Conservation (phyloP, 2,888 invertebrate species). For the Drosophila nr. perissopoda region DNA sequence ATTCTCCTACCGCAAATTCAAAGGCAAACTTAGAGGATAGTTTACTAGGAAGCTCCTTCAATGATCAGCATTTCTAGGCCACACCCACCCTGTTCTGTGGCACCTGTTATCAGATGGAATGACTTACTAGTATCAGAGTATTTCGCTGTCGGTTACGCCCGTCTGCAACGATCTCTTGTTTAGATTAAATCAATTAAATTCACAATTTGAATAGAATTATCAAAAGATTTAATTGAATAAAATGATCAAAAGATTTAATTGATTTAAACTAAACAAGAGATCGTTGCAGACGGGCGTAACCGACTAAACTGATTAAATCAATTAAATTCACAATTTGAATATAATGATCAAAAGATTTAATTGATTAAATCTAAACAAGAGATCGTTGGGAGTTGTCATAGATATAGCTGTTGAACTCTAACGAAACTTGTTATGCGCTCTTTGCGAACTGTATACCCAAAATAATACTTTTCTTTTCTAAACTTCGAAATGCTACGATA, state of each 20-base stretch:
- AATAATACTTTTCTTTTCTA: neutral
- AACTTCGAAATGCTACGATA: neutral
- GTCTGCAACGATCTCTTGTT: neutral
- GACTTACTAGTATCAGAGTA: neutral
- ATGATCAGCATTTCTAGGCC: neutral
- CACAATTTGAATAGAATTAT: neutral
- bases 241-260: neutral
- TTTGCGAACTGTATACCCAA: neutral
- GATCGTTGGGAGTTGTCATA: neutral
- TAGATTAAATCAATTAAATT: neutral
- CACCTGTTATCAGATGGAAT: neutral
- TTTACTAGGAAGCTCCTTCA: neutral
- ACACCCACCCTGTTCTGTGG: neutral
- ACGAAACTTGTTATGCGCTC: neutral
- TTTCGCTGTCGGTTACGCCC: neutral
- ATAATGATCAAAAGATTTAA: too few relatives aligned
- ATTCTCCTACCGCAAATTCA: neutral
- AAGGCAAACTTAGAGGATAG: neutral
- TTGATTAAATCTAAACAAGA: too few relatives aligned
- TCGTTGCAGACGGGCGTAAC: too few relatives aligned
- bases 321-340: neutral
- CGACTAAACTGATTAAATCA: neutral
- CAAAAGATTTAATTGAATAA: too few relatives aligned
- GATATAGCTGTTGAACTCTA: neutral
- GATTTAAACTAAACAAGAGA: too few relatives aligned